Evolutionary conservation across 30 jellyfish, hydroid and myxozoan genomes (phyloP).

Genomic region (Aurelia sp.): DNA sequence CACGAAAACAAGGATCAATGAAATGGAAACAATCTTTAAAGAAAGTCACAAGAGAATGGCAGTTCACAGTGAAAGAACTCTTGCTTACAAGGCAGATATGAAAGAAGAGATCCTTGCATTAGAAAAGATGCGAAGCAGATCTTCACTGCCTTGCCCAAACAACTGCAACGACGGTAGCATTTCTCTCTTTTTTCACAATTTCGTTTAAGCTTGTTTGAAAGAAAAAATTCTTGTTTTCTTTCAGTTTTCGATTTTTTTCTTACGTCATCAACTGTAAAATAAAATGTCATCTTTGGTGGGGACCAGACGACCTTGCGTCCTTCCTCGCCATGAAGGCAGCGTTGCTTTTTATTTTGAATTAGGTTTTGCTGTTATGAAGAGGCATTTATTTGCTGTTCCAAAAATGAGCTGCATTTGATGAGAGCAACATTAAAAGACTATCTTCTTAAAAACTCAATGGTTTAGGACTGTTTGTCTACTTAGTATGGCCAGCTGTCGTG

Average conservation of each 20-base stretch:
- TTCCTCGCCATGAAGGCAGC: too few relatives aligned
- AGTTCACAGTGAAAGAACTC: constrained; percentile 27
- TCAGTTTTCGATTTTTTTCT: too few relatives aligned
- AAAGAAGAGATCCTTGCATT: constrained; percentile 7
- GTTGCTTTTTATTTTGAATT: too few relatives aligned
- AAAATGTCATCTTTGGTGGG: too few relatives aligned
- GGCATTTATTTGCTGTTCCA: neutral
- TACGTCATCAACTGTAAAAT: too few relatives aligned
- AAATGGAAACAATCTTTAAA: constrained; percentile 23
- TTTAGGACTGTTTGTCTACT: too few relatives aligned
- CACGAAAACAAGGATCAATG: constrained; percentile 23
- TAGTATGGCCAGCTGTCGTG: too few relatives aligned
- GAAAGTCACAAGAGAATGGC: constrained; percentile 54
- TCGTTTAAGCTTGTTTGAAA: neutral
- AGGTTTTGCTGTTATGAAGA: neutral
- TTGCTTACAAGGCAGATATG: neutral
- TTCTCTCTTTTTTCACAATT: neutral
- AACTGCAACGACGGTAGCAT: constrained; percentile 42
- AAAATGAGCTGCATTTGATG: too few relatives aligned
- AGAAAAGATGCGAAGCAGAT: neutral
- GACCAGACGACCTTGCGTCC: too few relatives aligned
- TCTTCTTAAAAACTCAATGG: too few relatives aligned
- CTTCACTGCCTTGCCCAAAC: constrained; percentile 10
- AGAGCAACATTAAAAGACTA: too few relatives aligned
- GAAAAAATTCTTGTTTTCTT: neutral